Conservation (phyloP, 2,888 invertebrate genomes). For the Athripsodes cinereus region DNA sequence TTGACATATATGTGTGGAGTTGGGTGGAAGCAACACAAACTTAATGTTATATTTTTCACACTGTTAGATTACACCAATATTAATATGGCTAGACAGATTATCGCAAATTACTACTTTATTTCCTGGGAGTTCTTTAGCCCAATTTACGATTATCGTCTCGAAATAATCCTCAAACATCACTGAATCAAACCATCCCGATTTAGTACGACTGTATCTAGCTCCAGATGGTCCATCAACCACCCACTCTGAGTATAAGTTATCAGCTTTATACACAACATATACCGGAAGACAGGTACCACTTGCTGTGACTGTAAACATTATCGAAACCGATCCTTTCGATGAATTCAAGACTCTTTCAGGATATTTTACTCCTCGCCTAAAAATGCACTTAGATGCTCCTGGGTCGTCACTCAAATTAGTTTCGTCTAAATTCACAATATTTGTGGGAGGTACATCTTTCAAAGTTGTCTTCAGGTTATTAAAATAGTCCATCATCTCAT, state of each 20-base stretch:
- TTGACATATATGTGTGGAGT: conserved; percentile 33
- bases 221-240: conserved; percentile 33
- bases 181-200: conserved; percentile 36
- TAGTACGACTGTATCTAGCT: conserved; percentile 34
- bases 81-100: conserved; percentile 34
- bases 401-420: conserved; percentile 1
- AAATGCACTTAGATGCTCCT: neutral
- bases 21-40: conserved; percentile 34
- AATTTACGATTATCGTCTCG: conserved; percentile 27
- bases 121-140: conserved; percentile 29
- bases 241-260: conserved; percentile 36
- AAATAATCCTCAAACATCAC: conserved; percentile 34
- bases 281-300: conserved; percentile 30
- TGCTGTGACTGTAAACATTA: conserved; percentile 3
- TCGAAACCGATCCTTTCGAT: neutral
- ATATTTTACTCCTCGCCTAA: conserved; percentile 1
- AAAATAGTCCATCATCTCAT: conserved; percentile 1
- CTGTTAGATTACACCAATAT: conserved; percentile 29
- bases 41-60: conserved; percentile 33
- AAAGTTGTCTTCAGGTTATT: neutral
- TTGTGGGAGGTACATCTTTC: conserved; percentile 3
- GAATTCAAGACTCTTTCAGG: neutral
- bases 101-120: conserved; percentile 35
- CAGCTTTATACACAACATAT: conserved; percentile 38
- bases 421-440: conserved; percentile 3